Conservation (phyloP, 2,888 invertebrate species). For the Hylaea fasciaria region DNA sequence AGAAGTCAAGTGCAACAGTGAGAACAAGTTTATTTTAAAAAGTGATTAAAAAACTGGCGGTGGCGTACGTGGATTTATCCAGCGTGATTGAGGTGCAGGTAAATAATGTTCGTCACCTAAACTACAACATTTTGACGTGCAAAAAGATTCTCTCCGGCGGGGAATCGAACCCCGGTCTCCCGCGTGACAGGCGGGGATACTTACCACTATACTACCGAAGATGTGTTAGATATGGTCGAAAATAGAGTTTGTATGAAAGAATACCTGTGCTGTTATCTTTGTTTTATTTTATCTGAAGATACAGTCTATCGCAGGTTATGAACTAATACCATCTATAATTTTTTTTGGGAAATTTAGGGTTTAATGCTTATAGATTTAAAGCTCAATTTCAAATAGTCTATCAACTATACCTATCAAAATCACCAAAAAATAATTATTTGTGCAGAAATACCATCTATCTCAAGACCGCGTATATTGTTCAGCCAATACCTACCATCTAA, state of each 20-base stretch:
- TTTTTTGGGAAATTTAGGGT: too few relatives aligned
- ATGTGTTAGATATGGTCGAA: slow-evolving; percentile 14
- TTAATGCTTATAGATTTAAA: too few relatives aligned
- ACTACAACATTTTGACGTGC: slow-evolving; percentile 2
- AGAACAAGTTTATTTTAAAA: slow-evolving; percentile 47
- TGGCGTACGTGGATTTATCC: slow-evolving; percentile 90
- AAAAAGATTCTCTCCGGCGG: slow-evolving; percentile 76
- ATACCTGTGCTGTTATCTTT: too few relatives aligned
- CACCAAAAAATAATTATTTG: too few relatives aligned
- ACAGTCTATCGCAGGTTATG: too few relatives aligned
- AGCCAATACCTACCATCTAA: too few relatives aligned
- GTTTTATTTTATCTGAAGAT: too few relatives aligned
- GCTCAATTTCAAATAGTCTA: too few relatives aligned
- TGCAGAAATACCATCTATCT: too few relatives aligned
- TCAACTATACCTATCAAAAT: too few relatives aligned
- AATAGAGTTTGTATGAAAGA: not conserved
- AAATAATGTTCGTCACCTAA: slow-evolving; percentile 50
- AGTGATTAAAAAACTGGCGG: slow-evolving; percentile 83
- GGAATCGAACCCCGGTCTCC: slow-evolving; percentile 86
- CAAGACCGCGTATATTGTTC: too few relatives aligned
- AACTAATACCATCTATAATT: too few relatives aligned
- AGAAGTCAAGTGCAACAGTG: slow-evolving; percentile 18
- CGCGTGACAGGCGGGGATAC: slow-evolving; percentile 86
- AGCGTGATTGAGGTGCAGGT: slow-evolving; percentile 92
- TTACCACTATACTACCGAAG: slow-evolving; percentile 85